Conservation (phyloP, 2,888 invertebrate species). For the Physocephala rufipes region DNA sequence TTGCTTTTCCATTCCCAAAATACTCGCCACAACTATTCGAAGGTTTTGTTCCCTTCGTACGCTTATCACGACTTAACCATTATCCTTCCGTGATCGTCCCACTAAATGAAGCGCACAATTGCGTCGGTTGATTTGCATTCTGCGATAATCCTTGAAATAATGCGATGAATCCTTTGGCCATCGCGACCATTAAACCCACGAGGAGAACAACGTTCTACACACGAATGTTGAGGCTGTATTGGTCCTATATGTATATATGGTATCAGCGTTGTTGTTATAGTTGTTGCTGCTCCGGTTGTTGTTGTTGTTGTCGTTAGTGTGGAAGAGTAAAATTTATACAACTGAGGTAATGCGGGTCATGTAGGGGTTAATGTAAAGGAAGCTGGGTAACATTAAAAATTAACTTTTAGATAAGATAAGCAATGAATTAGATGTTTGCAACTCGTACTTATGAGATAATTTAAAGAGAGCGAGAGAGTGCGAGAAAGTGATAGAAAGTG, state of each 20-base stretch:
- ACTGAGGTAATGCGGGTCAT: no score
- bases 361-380: no score
- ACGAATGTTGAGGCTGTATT: not conserved
- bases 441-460: no score
- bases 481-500: not conserved
- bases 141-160: conserved; percentile 25
- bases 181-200: not conserved
- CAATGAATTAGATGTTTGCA: not conserved
- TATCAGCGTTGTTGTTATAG: not conserved
- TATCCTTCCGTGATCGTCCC: not conserved
- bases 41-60: no score
- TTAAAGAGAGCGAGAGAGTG: not conserved
- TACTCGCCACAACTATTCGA: no score
- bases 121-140: conserved; percentile 35
- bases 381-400: conserved; percentile 39
- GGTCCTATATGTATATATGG: not conserved
- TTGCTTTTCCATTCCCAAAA: no score
- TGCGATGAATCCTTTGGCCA: not conserved
- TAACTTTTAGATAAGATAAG: conserved; percentile 42
- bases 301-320: not conserved
- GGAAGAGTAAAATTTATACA: no score
- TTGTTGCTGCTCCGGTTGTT: not conserved
- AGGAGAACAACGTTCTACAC: no score
- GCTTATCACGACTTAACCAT: not conserved
- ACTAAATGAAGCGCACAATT: conserved; percentile 27